Conservation (phyloP, 2,888 invertebrate genomes). For the Andrena praecox region DNA sequence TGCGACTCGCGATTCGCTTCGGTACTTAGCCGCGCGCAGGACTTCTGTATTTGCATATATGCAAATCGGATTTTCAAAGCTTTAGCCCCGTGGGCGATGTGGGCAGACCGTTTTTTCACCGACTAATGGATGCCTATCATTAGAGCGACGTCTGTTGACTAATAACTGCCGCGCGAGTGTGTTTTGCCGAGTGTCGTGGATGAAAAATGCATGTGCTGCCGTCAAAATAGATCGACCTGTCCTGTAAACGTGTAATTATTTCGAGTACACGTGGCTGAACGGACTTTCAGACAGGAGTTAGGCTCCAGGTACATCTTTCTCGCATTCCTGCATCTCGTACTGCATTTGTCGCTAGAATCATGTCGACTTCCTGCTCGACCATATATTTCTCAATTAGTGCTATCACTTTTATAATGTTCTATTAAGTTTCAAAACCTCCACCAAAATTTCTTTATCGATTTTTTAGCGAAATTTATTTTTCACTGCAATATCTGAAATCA, state of each 20-base stretch:
- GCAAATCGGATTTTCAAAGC: slow-evolving; percentile 51
- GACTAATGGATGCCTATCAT: slow-evolving; percentile 78
- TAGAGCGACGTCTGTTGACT: slow-evolving; percentile 65
- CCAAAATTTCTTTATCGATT: neutral
- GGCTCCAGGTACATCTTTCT: neutral
- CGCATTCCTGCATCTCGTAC: neutral
- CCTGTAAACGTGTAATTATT: slow-evolving; percentile 6
- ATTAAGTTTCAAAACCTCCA: no score
- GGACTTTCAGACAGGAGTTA: neutral
- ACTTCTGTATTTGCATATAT: slow-evolving; percentile 47
- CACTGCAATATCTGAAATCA: neutral
- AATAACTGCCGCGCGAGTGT: slow-evolving; percentile 43
- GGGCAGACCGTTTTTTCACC: slow-evolving; percentile 41
- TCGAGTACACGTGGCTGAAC: neutral
- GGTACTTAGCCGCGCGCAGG: slow-evolving; percentile 33
- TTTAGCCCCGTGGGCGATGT: slow-evolving; percentile 23
- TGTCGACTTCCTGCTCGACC: no score
- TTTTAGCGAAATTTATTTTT: neutral
- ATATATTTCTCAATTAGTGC: no score
- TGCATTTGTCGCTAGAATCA: neutral
- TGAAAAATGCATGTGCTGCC: neutral
- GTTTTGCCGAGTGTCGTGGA: neutral
- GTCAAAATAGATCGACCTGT: slow-evolving; percentile 5
- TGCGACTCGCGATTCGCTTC: slow-evolving; percentile 35
- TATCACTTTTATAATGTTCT: no score